Conservation (phyloP, 2,113 vertebrate genomes). For the Podiceps cristatus region DNA sequence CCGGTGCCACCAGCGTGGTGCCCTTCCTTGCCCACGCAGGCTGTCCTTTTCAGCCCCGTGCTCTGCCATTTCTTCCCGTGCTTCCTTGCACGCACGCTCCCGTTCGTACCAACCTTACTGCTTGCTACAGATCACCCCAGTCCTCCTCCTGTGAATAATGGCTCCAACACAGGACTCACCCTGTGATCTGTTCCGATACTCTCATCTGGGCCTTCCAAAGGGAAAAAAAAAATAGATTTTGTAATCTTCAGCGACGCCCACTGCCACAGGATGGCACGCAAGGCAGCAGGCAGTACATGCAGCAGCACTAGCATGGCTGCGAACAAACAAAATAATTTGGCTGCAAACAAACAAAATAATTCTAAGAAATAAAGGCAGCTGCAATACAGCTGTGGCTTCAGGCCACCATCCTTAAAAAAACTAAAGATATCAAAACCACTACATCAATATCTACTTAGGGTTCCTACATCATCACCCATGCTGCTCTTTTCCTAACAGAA, state of each 20-base stretch:
- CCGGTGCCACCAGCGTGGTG: not conserved
- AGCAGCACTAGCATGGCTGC: not conserved
- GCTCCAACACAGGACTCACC: not conserved
- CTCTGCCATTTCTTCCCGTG: not conserved
- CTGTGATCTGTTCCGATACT: not conserved
- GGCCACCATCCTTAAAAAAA: not conserved
- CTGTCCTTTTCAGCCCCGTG: not conserved
- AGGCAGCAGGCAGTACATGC: not conserved
- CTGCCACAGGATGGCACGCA: not conserved
- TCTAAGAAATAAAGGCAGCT: not conserved
- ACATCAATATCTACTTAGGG: not conserved
- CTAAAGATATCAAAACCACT: not conserved
- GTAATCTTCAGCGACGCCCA: not conserved
- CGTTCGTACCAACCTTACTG: not conserved
- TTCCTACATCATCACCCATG: not conserved
- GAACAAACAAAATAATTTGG: not conserved
- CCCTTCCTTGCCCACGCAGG: not conserved
- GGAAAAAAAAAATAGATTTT: not conserved
- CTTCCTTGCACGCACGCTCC: not conserved
- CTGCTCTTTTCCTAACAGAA: not conserved
- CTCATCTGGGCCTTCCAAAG: not conserved
- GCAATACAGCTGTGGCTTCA: not conserved
- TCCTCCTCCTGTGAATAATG: not conserved
- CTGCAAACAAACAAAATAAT: not conserved
- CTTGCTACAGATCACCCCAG: not conserved